Base-by-base conservation (phyloP, 2,113 vertebrate species). In the Peucedramus taeniatus region DNA sequence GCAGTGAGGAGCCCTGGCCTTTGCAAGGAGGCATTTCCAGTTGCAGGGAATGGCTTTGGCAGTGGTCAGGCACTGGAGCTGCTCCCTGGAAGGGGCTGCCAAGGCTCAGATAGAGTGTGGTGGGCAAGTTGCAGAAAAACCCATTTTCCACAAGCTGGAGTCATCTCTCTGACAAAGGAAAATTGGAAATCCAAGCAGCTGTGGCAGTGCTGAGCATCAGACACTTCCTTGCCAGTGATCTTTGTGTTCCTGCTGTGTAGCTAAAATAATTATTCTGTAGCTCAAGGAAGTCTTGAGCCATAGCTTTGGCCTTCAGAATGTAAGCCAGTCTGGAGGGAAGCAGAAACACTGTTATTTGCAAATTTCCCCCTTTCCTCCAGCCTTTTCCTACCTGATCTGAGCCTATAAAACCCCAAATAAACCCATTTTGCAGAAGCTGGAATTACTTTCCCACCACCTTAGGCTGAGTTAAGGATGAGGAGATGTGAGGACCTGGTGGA, bases 41-140 rank as follows among this genome's bases (percentile, higher is more conserved):
- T 28, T 45, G 28, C 64, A 35, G 0, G 1, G 35, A 9, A 14
- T 7, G 15, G 44, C 31, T 80, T 60, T 11, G 12, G 77, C 27
- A 27, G n/a, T 1, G 0, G 3, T n/a, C 6, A 5, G 10, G 24
- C 0, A 1, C 63, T 66, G 20, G 39, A 63, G 56, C 39, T 51
- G 5, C 59, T 69, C 0, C 0, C 10, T 40, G 64, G 54, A 54
- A 71, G 40, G 60, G 14, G 22, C 61, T 71, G 26, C 45, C 24
- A 28, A 47, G 47, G 19, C 22, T 45, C 77, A 61, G 6, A 19
- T 39, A 50, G 37, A 60, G 54, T 5, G 5, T 15, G 11, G 28
- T 45, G 50, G 20, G 15, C 11, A 42, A 66, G 18, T 17, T 22
- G 21, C 10, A 76, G 31, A 28, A 61, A n/a, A 40, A 20, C 3